phyloP scores from a whole-genome alignment of 2,888 invertebrate species.

The Xanthia icteritia region DNA sequence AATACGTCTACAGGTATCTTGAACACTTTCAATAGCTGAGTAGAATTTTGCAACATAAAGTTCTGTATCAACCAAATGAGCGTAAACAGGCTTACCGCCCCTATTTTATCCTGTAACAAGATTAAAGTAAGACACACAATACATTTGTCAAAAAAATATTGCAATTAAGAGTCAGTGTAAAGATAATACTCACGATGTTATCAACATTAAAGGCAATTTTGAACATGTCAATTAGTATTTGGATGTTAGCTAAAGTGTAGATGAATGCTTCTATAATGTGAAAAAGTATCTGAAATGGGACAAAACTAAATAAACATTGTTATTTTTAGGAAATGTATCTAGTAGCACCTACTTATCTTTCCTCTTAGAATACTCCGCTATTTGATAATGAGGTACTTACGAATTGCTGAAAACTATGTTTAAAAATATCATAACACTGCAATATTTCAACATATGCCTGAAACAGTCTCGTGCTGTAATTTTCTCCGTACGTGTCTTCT shows the following conservation, averaged over 20 bases:
- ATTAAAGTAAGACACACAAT: too few relatives aligned
- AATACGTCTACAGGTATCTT: conserved; percentile 20
- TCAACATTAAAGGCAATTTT: too few relatives aligned
- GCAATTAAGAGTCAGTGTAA: too few relatives aligned
- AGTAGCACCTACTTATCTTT: background rate
- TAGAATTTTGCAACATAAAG: conserved; percentile 22
- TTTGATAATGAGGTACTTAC: conserved; percentile 25
- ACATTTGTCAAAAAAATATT: background rate
- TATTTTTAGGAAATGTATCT: background rate
- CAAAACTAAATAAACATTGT: background rate
- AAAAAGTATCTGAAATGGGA: background rate
- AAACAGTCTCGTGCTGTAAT: conserved; percentile 16
- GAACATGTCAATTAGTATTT: too few relatives aligned
- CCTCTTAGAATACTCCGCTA: background rate
- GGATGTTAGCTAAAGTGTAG: too few relatives aligned
- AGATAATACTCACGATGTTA: too few relatives aligned
- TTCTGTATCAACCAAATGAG: conserved; percentile 1
- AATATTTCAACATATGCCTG: conserved; percentile 40
- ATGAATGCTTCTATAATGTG: too few relatives aligned
- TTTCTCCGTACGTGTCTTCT: background rate
- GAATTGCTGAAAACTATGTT: conserved; percentile 13
- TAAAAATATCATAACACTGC: conserved; percentile 32
- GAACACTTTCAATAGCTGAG: conserved; percentile 25
- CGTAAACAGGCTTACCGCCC: rapidly evolving
- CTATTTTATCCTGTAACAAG: too few relatives aligned